A percentile compares a stretch with the other conserved stretches of the same genome.
phyloP scores from a whole-genome alignment of 2,113 vertebrate genomes.

The Geococcyx californianus region DNA sequence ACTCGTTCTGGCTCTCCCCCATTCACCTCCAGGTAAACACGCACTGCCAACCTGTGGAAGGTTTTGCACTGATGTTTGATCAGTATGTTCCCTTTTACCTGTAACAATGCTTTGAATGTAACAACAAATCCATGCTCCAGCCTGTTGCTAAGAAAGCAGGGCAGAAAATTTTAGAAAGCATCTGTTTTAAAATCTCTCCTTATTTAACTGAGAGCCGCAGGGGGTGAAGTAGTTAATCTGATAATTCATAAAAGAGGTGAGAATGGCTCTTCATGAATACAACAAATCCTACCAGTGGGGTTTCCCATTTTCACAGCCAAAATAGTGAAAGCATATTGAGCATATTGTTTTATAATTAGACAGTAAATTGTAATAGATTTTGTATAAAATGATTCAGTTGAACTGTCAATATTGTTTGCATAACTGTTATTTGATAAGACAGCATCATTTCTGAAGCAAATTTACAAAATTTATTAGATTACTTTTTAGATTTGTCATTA shows the following conservation, averaged over 20 bases:
- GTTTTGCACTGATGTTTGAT: neutral
- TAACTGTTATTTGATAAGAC: conserved; percentile 42
- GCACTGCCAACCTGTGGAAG: neutral
- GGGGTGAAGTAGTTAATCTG: neutral
- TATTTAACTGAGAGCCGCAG: neutral
- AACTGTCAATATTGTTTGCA: conserved; percentile 56
- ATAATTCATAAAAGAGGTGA: neutral
- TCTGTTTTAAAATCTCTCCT: neutral
- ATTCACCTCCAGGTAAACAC: neutral
- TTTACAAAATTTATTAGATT: conserved; percentile 51
- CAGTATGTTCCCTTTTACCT: neutral
- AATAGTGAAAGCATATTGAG: neutral
- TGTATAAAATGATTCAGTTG: conserved; percentile 42
- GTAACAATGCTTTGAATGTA: neutral
- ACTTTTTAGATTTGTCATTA: conserved; percentile 14
- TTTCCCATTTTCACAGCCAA: conserved; percentile 36
- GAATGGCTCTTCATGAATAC: neutral
- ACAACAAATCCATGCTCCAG: neutral
- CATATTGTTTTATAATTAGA: conserved; percentile 19
- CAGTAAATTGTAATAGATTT: conserved; percentile 46
- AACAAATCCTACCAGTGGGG: neutral
- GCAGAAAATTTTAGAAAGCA: neutral
- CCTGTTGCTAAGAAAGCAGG: neutral
- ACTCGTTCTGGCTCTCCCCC: neutral
- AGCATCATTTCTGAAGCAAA: conserved; percentile 46